phyloP scores from a whole-genome alignment of 2,888 invertebrate species.

The Theodoxus fluviatilis region DNA sequence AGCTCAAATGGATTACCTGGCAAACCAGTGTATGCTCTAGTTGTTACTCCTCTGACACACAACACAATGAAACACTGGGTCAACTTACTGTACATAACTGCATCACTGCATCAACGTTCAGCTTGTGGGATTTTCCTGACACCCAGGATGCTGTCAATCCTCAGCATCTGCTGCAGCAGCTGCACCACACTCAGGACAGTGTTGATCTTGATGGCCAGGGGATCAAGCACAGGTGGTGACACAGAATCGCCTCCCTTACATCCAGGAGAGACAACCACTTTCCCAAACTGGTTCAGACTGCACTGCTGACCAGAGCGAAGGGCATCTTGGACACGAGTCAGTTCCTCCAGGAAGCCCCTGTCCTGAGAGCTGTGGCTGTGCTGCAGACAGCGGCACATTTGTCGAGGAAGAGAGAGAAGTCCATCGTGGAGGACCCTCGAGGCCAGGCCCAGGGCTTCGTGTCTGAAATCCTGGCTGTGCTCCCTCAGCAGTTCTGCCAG shows the following conservation, averaged over 20 bases:
- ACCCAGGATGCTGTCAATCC: slow-evolving; percentile 43
- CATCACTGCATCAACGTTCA: no score
- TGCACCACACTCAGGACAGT: slow-evolving; percentile 37
- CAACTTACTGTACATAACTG: no score
- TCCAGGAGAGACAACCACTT: no score
- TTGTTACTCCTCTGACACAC: no score
- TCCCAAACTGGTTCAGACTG: no score
- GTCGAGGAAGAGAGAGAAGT: slow-evolving; percentile 33
- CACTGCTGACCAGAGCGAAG: no score
- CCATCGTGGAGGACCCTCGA: slow-evolving; percentile 31
- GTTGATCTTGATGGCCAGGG: slow-evolving; percentile 40
- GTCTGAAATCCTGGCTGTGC: slow-evolving; percentile 22
- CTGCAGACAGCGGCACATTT: slow-evolving; percentile 30
- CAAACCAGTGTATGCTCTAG: no score
- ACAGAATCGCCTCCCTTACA: slow-evolving; percentile 11
- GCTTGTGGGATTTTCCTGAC: slow-evolving; percentile 29
- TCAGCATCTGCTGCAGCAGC: slow-evolving; percentile 39
- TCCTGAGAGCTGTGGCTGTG: neutral
- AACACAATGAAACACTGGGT: no score
- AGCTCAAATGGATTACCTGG: no score
- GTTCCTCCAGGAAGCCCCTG: slow-evolving; percentile 23
- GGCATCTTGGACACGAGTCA: no score
- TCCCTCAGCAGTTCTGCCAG: slow-evolving; percentile 29
- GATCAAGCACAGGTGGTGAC: slow-evolving; percentile 36
- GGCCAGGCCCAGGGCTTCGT: slow-evolving; percentile 16